A percentile compares a stretch with the other conserved stretches of the same genome.
These are phyloP conservation scores for Tyto alba DNA, from an alignment of 2,113 vertebrate genomes.

Conservation along the genomic window DNA sequence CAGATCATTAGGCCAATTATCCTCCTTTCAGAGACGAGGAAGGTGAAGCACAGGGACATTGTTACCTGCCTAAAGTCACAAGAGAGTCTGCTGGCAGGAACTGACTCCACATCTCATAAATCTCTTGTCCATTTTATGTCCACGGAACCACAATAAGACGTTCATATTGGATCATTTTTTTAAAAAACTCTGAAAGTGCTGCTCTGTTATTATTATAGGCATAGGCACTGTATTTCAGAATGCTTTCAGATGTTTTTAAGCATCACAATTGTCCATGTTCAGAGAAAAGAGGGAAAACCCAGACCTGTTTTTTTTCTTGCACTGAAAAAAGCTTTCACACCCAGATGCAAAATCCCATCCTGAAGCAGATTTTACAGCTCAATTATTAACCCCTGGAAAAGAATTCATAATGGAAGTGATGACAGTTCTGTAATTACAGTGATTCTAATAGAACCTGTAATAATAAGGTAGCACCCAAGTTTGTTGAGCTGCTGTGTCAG, in stretches of 20 bases:
- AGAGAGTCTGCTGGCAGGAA: background rate
- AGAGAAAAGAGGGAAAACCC: background rate
- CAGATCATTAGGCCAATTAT: background rate
- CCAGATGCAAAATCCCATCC: background rate
- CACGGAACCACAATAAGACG: background rate
- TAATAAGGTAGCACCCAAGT: background rate
- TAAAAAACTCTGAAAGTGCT: background rate
- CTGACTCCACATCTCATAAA: background rate
- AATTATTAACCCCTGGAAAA: background rate
- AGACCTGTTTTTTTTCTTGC: background rate
- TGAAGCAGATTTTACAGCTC: background rate
- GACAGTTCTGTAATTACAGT: constrained; percentile 8
- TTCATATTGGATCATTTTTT: background rate
- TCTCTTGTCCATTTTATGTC: rapidly evolving
- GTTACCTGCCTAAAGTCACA: background rate
- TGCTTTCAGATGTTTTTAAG: background rate
- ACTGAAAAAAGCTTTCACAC: background rate
- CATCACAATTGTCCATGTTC: background rate
- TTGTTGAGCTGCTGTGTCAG: background rate
- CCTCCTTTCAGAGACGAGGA: background rate
- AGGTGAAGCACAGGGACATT: background rate
- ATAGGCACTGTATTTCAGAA: background rate
- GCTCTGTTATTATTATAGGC: background rate
- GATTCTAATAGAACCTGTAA: background rate
- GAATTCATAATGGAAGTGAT: background rate